phyloP scores from a whole-genome alignment of 2,113 vertebrate genomes.

The Larimichthys crocea region DNA sequence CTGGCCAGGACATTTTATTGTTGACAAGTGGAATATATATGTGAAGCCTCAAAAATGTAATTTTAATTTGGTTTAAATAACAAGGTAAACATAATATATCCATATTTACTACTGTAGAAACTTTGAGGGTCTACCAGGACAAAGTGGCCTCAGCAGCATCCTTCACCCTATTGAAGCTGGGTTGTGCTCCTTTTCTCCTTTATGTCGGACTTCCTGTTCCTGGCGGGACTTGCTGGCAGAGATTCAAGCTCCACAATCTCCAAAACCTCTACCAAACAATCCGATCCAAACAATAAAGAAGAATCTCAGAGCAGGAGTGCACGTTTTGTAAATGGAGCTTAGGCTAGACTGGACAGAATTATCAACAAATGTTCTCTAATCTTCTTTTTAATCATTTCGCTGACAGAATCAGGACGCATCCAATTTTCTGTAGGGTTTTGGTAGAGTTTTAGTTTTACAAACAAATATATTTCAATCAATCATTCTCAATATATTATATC shows the following conservation, averaged over 20 bases:
- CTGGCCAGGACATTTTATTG: too few species aligned
- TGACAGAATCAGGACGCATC: background rate
- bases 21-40: too few species aligned
- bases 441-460: background rate
- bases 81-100: too few species aligned
- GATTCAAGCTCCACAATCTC: constrained; percentile 96
- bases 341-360: background rate
- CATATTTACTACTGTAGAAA: background rate
- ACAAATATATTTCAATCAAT: background rate
- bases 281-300: constrained; percentile 67
- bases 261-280: constrained; percentile 94
- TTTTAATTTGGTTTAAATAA: background rate
- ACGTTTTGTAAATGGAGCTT: background rate
- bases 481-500: background rate
- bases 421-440: background rate
- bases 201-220: constrained; percentile 93
- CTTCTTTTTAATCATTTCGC: background rate
- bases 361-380: background rate
- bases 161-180: constrained; percentile 96
- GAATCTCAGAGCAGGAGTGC: background rate
- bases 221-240: constrained; percentile 95
- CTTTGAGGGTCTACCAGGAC: constrained; percentile 87
- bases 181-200: constrained; percentile 96
- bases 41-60: background rate
- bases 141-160: constrained; percentile 96